Conservation (phyloP, 2,113 vertebrate genomes). For the Aphyosemion australe region DNA sequence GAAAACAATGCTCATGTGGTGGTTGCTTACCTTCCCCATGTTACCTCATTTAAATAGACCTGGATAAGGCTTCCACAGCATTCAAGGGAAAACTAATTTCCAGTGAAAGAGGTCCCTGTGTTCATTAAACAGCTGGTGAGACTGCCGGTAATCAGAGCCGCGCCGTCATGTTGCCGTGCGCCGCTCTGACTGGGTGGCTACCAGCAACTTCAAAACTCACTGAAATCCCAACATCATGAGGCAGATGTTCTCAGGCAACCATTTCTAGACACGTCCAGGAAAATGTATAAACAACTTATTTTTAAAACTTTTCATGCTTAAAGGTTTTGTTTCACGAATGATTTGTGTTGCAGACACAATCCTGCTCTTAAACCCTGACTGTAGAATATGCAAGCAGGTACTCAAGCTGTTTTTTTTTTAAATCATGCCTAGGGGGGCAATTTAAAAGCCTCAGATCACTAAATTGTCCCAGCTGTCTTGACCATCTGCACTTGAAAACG, state of each 20-base stretch:
- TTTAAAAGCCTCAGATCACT: slow-evolving; percentile 80
- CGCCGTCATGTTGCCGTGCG: slow-evolving; percentile 39
- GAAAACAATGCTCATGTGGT: slow-evolving; percentile 87
- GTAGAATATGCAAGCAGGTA: slow-evolving; percentile 68
- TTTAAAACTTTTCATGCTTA: slow-evolving; percentile 6
- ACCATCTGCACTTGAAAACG: slow-evolving; percentile 82
- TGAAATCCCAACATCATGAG: slow-evolving; percentile 24
- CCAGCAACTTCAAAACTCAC: slow-evolving; percentile 46
- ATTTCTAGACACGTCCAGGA: slow-evolving; percentile 25
- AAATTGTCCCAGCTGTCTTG: slow-evolving; percentile 84
- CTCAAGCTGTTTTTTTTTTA: slow-evolving; percentile 73
- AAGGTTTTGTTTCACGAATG: slow-evolving; percentile 30
- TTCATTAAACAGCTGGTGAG: slow-evolving; percentile 81
- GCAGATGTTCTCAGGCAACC: slow-evolving; percentile 8
- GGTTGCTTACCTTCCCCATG: slow-evolving; percentile 84
- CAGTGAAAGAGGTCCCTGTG: slow-evolving; percentile 79
- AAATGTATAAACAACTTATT: neutral
- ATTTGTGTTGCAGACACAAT: slow-evolving; percentile 57
- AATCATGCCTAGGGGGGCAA: slow-evolving; percentile 79
- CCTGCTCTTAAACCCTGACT: slow-evolving; percentile 52
- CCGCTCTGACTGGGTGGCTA: slow-evolving; percentile 49
- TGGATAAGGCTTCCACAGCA: slow-evolving; percentile 78
- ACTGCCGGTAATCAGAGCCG: slow-evolving; percentile 70
- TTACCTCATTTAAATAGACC: slow-evolving; percentile 88
- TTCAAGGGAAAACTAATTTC: slow-evolving; percentile 83